phyloP scores from a whole-genome alignment of 2,888 invertebrate species.

The Mongoloraphidia duomilia region DNA sequence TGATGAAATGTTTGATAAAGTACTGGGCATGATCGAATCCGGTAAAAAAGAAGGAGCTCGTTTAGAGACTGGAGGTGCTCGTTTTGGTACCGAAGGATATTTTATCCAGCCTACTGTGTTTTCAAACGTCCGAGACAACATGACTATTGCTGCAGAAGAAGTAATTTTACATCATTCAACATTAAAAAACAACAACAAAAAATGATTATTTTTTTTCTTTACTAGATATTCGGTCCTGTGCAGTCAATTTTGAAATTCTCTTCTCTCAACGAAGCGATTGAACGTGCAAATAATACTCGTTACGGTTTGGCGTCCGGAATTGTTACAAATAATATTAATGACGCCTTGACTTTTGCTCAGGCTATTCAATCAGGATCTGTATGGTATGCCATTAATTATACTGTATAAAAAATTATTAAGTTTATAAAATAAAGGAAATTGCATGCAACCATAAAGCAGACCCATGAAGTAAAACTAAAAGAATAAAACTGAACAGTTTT shows the following conservation, averaged over 20 bases:
- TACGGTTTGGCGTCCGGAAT: constrained; percentile 77
- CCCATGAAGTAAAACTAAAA: neutral
- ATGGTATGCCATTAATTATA: constrained; percentile 40
- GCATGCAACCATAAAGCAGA: neutral
- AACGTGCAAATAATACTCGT: constrained; percentile 62
- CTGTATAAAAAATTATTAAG: neutral
- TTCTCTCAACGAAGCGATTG: constrained; percentile 62
- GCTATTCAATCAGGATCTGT: constrained; percentile 66
- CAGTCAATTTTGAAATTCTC: constrained; percentile 74
- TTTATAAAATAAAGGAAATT: constrained; percentile 2
- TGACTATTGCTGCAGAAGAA: constrained; percentile 65
- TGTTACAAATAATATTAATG: constrained; percentile 65
- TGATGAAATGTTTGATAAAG: constrained; percentile 57
- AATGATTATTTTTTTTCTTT: constrained; percentile 6
- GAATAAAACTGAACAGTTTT: neutral
- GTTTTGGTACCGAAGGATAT: constrained; percentile 53
- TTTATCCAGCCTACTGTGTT: constrained; percentile 68
- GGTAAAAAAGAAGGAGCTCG: constrained; percentile 71
- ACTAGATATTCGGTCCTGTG: constrained; percentile 80
- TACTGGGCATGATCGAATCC: constrained; percentile 56
- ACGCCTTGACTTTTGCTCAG: constrained; percentile 58
- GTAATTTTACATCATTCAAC: constrained; percentile 25
- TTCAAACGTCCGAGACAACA: constrained; percentile 60
- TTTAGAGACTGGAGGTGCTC: constrained; percentile 58
- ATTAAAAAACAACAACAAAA: neutral